Conservation (phyloP, 2,113 vertebrate species). For the Rostratula benghalensis region DNA sequence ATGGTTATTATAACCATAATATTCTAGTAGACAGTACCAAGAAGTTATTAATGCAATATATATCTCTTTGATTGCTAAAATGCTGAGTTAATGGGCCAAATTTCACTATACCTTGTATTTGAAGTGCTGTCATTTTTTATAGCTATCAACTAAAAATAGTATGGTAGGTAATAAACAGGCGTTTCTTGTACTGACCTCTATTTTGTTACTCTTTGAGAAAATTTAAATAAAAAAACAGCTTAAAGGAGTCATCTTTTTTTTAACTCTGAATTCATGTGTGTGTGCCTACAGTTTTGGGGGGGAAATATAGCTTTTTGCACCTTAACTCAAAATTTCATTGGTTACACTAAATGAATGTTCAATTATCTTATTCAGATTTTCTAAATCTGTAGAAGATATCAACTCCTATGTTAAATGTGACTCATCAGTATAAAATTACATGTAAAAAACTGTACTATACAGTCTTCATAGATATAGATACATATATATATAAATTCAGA, state of each 20-base stretch:
- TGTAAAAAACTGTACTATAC: background rate
- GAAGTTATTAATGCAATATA: conserved; percentile 74
- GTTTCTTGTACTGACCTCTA: background rate
- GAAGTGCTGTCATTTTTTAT: conserved; percentile 3
- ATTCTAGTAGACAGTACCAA: conserved; percentile 58
- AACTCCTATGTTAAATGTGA: background rate
- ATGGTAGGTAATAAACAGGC: background rate
- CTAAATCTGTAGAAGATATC: background rate
- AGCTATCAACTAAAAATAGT: background rate
- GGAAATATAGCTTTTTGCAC: background rate
- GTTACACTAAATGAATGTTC: background rate
- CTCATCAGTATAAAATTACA: background rate
- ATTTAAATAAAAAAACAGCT: background rate
- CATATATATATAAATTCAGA: background rate
- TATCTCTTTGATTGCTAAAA: conserved; percentile 59
- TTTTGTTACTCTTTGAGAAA: background rate
- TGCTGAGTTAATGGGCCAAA: conserved; percentile 63
- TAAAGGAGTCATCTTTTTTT: background rate
- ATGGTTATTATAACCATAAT: conserved; percentile 72
- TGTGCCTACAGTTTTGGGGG: background rate
- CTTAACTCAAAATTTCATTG: background rate
- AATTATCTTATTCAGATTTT: conserved; percentile 14
- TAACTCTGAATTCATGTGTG: background rate
- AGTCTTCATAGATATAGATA: background rate
- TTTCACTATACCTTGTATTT: conserved; percentile 36